phyloP scores from a whole-genome alignment of 2,888 invertebrate genomes.

The Lepeophtheirus nordmannii region DNA sequence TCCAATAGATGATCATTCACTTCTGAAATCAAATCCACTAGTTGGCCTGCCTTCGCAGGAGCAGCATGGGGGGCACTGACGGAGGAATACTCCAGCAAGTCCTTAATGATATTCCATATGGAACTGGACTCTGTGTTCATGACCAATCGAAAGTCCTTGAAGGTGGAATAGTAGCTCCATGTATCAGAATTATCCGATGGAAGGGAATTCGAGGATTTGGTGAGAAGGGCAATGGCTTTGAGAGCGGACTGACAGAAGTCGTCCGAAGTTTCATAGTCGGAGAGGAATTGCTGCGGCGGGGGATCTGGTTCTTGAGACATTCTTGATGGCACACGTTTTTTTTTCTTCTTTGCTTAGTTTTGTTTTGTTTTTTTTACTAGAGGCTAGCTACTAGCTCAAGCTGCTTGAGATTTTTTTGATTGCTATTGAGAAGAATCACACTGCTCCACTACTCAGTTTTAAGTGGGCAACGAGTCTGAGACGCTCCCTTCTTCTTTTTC shows the following conservation, averaged over 20 bases:
- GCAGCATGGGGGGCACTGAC: background rate
- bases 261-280: conserved; percentile 11
- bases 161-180: conserved; percentile 23
- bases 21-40: conserved; percentile 60
- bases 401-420: too few species aligned
- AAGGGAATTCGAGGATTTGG: conserved; percentile 24
- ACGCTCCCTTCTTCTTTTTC: too few species aligned
- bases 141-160: conserved; percentile 20
- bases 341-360: too few species aligned
- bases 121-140: conserved; percentile 7
- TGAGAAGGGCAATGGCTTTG: conserved; percentile 17
- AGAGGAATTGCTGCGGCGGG: background rate
- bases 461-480: too few species aligned
- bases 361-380: too few species aligned
- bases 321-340: too few species aligned
- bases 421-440: too few species aligned
- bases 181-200: conserved; percentile 13
- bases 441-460: too few species aligned
- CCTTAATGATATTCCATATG: background rate
- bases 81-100: background rate
- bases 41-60: conserved; percentile 35
- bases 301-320: background rate
- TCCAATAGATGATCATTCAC: conserved; percentile 70
- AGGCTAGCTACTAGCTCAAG: too few species aligned
- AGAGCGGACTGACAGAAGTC: conserved; percentile 14